Evolutionary conservation across 2,113 vertebrate genomes (phyloP).

Genomic region (Telmatochromis bifrenatus): DNA sequence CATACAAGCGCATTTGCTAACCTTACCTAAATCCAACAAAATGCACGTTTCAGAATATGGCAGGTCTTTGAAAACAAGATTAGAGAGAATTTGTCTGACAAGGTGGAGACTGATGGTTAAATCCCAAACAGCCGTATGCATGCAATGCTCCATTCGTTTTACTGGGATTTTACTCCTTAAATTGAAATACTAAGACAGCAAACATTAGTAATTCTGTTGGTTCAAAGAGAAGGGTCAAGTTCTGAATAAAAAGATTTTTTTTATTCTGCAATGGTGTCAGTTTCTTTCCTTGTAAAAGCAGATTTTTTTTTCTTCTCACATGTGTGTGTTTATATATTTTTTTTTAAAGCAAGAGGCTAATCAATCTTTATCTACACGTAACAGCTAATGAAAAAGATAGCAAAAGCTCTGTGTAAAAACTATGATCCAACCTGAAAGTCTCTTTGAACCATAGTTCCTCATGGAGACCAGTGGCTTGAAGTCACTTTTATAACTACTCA

Average conservation of each 20-base stretch:
- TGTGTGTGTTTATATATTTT: rapidly evolving
- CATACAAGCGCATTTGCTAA: not conserved
- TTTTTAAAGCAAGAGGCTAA: not conserved
- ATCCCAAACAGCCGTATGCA: not conserved
- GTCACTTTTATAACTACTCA: not conserved
- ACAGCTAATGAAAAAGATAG: not conserved
- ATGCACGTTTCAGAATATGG: not conserved
- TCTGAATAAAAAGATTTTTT: not conserved
- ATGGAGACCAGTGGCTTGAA: not conserved
- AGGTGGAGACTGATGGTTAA: not conserved
- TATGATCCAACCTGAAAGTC: not conserved
- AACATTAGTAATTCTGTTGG: not conserved
- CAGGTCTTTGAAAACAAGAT: not conserved
- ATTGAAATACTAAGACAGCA: not conserved
- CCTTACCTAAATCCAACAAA: not conserved
- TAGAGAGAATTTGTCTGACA: not conserved
- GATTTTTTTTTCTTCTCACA: too few relatives aligned
- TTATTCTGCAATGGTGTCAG: not conserved
- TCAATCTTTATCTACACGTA: not conserved
- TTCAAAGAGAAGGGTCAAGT: not conserved
- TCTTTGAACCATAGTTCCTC: not conserved
- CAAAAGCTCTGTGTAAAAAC: not conserved
- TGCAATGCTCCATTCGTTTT: not conserved
- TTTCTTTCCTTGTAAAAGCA: not conserved
- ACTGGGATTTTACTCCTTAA: not conserved